Evolutionary conservation across 1,140 invertebrate genomes (phyloP), one percentile per base, ranked within the genome.

Genomic region (Acromyrmex charruanus): DNA sequence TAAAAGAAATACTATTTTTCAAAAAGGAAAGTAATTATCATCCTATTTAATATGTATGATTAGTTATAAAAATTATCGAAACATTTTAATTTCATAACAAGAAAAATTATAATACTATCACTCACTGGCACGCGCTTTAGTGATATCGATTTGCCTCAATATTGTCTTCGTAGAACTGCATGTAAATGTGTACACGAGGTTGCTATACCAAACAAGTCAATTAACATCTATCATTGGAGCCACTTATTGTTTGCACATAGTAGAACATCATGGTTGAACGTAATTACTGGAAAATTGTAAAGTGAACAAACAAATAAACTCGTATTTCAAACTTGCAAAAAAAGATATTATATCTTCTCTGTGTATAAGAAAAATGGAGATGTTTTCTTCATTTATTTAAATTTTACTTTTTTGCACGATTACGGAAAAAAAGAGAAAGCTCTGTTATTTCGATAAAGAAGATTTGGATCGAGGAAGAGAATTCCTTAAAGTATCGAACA

Each of bases 161-260:
- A 71, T 44, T 71, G 51, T 81, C 65, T 71, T 84, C 69, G 80
- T 59, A 49, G 35, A 81, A 81, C 55, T 49, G n/a, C 25, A 51
- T 74, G 35, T 82, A 61, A 72, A 72, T 18, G 66, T 10, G 14
- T 74, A 51, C 28, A 25, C 21, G 0, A 31, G 28, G n/a, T 69
- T 69, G n/a, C 79, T 71, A 51, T 14, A 53, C n/a, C 63, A 55
- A 55, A 65, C 80, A 74, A 74, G 3, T 53, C 53, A 74, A 74
- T 84, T 81, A 81, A 61, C 35, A 74, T 74, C 21, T 16, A 61
- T 44, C 49, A 51, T 79, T 66, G 18, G 25, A 31, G 25, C 0
- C 39, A 51, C 25, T 65, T 65, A 65, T 65, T 63, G 39, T 49
- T 65, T 65, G 59, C 18, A 31, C 18, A 12, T 65, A 77, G 2